Conservation (phyloP, 2,888 invertebrate species). For the Perdita meconis region DNA sequence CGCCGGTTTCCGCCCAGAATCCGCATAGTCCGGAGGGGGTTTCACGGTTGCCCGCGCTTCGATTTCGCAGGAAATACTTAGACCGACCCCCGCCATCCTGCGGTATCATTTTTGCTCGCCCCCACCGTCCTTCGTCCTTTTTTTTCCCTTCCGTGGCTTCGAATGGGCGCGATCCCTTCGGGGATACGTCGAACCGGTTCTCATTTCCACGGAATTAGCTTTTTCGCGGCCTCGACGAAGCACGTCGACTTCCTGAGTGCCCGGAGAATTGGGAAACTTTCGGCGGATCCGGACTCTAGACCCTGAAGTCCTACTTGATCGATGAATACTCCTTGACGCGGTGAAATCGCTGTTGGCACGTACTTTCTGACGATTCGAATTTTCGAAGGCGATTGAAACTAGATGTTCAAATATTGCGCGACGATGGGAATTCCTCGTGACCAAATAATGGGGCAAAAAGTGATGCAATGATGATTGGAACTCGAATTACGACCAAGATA, state of each 20-base stretch:
- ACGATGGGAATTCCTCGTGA: too few species aligned
- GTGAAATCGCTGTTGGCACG: too few species aligned
- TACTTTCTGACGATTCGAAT: too few species aligned
- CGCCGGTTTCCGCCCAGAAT: slow-evolving; percentile 25
- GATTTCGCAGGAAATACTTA: slow-evolving; percentile 7
- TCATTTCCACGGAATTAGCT: slow-evolving; percentile 24
- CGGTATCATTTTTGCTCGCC: slow-evolving; percentile 4
- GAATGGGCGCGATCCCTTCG: not conserved
- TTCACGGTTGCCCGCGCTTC: slow-evolving; percentile 27
- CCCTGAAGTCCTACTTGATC: too few species aligned
- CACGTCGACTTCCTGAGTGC: not conserved
- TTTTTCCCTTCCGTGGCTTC: not conserved
- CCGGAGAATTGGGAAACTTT: too few species aligned
- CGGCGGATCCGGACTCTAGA: too few species aligned
- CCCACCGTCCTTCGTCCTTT: not conserved
- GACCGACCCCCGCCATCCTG: not conserved
- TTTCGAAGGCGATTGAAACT: too few species aligned
- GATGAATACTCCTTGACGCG: too few species aligned
- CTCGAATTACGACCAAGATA: too few species aligned
- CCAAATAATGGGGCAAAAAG: too few species aligned
- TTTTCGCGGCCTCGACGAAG: not conserved
- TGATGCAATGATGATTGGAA: too few species aligned
- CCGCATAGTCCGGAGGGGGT: not conserved
- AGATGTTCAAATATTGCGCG: too few species aligned
- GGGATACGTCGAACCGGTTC: slow-evolving; percentile 31